phyloP scores from a whole-genome alignment of 2,797 vertebrate genomes.

The Sebastes steindachneri region DNA sequence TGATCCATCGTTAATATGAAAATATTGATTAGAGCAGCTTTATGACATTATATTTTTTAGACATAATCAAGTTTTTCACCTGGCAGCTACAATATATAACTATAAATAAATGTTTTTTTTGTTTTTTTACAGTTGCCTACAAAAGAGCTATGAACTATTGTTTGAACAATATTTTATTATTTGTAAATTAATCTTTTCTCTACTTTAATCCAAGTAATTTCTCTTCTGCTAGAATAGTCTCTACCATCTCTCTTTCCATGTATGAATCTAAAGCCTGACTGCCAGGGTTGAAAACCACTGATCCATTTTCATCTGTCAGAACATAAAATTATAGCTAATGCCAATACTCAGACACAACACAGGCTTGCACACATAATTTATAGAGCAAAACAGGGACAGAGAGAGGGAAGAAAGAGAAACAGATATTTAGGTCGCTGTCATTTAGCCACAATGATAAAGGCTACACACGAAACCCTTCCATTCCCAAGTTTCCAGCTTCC shows the following conservation, averaged over 20 bases:
- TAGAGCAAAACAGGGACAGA: constrained; percentile 6
- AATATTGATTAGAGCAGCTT: neutral
- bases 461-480: neutral
- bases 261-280: neutral
- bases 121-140: neutral
- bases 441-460: constrained; percentile 15
- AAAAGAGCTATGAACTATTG: neutral
- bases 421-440: neutral
- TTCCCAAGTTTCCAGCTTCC: neutral
- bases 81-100: neutral
- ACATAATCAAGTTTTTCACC: neutral
- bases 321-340: constrained; percentile 4
- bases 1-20: neutral
- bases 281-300: neutral
- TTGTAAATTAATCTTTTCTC: neutral
- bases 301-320: constrained; percentile 25
- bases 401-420: neutral
- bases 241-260: neutral
- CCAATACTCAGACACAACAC: constrained; percentile 23
- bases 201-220: neutral
- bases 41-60: neutral
- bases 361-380: constrained; percentile 12
- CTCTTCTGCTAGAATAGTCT: neutral
- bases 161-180: neutral
- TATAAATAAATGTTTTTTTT: neutral